phyloP scores from a whole-genome alignment of 2,888 invertebrate species.

The Zonitis immaculata region DNA sequence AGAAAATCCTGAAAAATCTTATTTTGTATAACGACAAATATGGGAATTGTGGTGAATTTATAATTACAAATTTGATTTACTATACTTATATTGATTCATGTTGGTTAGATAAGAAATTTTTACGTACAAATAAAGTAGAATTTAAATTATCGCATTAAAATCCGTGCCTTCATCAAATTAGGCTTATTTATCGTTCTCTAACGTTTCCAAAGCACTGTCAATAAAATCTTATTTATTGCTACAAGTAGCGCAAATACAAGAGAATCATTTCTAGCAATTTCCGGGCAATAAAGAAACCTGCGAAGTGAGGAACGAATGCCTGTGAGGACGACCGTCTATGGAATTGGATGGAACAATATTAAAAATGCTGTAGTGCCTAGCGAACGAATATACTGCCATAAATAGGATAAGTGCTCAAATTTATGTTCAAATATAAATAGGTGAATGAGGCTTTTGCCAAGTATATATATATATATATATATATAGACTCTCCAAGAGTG shows the following conservation, averaged over 20 bases:
- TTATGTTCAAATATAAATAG: constrained; percentile 35
- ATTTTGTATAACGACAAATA: too few species aligned
- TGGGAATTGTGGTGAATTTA: too few species aligned
- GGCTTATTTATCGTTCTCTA: constrained; percentile 28
- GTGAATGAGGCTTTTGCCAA: constrained; percentile 35
- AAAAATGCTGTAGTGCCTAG: constrained; percentile 36
- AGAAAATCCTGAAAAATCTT: not conserved
- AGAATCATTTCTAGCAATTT: constrained; percentile 35
- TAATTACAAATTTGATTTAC: constrained; percentile 12
- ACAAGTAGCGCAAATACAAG: constrained; percentile 27
- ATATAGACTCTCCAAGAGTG: too few species aligned
- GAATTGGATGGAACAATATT: constrained; percentile 32
- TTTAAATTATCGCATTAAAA: constrained; percentile 31
- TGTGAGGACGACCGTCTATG: constrained; percentile 32
- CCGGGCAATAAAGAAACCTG: constrained; percentile 36
- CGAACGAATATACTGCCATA: constrained; percentile 37
- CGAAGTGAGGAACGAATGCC: constrained; percentile 27
- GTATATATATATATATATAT: constrained; percentile 30
- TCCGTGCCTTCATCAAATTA: constrained; percentile 30
- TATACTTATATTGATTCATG: constrained; percentile 23
- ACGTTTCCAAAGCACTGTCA: constrained; percentile 21
- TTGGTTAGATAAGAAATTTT: constrained; percentile 20
- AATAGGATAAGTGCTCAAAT: constrained; percentile 42
- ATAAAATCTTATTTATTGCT: constrained; percentile 27
- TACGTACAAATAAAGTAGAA: constrained; percentile 16